These are phyloP conservation scores for Musca domestica DNA, from an alignment of 1,140 invertebrate species.

Conservation along the genomic window DNA sequence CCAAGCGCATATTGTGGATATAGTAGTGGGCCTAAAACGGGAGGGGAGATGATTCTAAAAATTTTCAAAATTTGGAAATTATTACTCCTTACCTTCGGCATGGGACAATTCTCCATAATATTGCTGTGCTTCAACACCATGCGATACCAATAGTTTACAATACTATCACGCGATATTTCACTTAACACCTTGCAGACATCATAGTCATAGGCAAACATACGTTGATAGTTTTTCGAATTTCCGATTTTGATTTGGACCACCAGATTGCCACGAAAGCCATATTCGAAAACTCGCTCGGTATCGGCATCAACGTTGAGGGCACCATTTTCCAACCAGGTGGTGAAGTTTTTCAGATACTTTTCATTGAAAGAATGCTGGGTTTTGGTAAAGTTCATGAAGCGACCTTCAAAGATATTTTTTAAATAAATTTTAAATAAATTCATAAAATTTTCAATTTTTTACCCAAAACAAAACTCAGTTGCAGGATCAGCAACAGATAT, in stretches of 20 bases:
- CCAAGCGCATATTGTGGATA: neutral
- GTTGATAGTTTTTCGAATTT: slow-evolving; percentile 1
- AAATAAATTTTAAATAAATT: no score
- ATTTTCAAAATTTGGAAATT: no score
- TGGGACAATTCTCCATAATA: slow-evolving; percentile 5
- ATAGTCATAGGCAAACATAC: neutral
- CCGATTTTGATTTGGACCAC: neutral
- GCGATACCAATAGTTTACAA: neutral
- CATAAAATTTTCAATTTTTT: no score
- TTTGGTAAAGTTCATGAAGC: neutral
- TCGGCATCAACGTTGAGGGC: neutral
- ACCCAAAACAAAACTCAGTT: no score
- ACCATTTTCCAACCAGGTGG: neutral
- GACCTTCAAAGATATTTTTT: neutral
- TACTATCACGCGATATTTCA: neutral
- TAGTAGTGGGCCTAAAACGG: neutral
- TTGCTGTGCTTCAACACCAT: neutral
- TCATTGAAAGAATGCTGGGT: neutral
- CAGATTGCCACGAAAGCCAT: slow-evolving; percentile 1
- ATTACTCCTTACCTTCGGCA: neutral
- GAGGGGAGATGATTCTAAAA: neutral
- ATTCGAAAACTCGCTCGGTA: neutral
- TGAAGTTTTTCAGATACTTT: neutral
- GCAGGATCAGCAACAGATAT: no score
- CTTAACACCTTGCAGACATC: neutral